A percentile compares a stretch with the other conserved stretches of the same genome.
Conservation (phyloP, 2,113 vertebrate genomes). For the Dryoscopus gambensis region DNA sequence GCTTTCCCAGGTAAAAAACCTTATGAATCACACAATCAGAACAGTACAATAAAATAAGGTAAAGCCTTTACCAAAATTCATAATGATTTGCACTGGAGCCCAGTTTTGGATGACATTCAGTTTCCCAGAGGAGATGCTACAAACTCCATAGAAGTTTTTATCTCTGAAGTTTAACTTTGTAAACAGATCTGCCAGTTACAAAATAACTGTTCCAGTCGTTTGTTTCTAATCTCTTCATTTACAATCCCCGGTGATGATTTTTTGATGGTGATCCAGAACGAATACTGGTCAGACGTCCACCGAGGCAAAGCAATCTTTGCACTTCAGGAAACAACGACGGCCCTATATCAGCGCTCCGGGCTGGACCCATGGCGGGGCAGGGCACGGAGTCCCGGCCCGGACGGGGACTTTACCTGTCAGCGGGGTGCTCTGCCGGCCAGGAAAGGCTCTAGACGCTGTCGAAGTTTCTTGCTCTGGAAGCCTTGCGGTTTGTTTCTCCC, state of each 20-base stretch:
- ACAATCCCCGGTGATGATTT: not conserved
- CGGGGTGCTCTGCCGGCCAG: not conserved
- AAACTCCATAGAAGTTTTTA: not conserved
- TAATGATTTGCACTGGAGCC: not conserved
- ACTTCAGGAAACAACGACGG: not conserved
- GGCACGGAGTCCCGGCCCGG: not conserved
- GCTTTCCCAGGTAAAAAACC: not conserved
- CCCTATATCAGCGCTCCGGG: not conserved
- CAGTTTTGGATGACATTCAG: not conserved
- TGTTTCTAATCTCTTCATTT: not conserved
- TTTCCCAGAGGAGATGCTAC: not conserved
- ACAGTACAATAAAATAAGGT: not conserved
- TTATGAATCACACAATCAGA: not conserved
- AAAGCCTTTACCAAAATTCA: not conserved
- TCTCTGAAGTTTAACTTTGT: not conserved
- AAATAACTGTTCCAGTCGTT: not conserved
- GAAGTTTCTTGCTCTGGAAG: not conserved
- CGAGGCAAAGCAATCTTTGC: not conserved
- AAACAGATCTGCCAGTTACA: not conserved
- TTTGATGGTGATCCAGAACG: not conserved
- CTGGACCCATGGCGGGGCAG: not conserved
- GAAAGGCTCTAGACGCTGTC: rapidly evolving
- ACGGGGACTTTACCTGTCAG: not conserved
- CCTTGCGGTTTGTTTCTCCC: not conserved
- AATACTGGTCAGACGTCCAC: not conserved